These are phyloP conservation scores for Lepidurus apus DNA, from an alignment of 1,140 invertebrate genomes.

Conservation along the genomic window DNA sequence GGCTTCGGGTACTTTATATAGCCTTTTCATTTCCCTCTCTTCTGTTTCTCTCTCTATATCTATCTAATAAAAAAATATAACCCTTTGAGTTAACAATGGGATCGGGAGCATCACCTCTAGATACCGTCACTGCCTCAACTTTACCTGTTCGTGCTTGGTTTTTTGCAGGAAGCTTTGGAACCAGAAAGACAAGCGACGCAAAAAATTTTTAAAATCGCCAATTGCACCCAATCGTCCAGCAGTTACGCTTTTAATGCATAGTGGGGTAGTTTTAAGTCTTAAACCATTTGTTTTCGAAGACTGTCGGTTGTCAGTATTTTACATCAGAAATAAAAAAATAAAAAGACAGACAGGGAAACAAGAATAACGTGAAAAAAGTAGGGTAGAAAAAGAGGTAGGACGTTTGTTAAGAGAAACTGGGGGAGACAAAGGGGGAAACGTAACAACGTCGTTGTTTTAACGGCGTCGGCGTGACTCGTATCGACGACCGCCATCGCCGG, in stretches of 20 bases:
- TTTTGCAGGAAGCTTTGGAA: no score
- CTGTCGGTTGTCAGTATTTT: neutral
- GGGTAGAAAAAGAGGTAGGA: neutral
- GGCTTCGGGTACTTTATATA: neutral
- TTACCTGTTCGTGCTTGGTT: no score
- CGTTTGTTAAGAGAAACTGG: neutral
- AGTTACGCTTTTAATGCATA: neutral
- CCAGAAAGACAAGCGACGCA: no score
- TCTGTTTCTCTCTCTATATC: neutral
- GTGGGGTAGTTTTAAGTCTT: neutral
- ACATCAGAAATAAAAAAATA: neutral
- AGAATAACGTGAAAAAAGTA: neutral
- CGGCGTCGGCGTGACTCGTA: slow-evolving; percentile 20
- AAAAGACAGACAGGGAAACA: neutral
- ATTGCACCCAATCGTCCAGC: neutral
- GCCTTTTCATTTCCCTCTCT: neutral
- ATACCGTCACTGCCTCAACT: no score
- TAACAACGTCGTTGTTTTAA: slow-evolving; percentile 7
- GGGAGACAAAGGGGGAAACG: neutral
- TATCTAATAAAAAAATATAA: neutral
- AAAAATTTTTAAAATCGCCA: neutral
- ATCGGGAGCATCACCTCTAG: no score
- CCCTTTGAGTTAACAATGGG: no score
- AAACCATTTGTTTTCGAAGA: slow-evolving; percentile 4
- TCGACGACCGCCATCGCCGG: slow-evolving; percentile 16